Conservation (phyloP, 2,888 invertebrate genomes). For the Phlogophora meticulosa region DNA sequence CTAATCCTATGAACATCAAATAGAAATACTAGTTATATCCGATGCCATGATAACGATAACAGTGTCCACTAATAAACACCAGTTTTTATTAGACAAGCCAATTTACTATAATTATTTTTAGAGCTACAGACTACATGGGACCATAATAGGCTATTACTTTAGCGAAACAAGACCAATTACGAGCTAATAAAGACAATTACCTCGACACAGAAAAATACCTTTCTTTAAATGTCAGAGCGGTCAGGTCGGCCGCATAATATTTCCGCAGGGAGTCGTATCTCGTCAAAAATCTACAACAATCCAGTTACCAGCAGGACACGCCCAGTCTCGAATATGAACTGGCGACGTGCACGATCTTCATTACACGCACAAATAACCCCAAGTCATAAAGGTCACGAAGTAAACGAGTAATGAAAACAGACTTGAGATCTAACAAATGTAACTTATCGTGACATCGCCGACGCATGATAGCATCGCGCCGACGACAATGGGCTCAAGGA, state of each 20-base stretch:
- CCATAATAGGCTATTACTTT: slow-evolving; percentile 70
- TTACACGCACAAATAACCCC: slow-evolving; percentile 77
- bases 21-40: slow-evolving; percentile 16
- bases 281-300: slow-evolving; percentile 74
- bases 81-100: slow-evolving; percentile 44
- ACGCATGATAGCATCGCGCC: slow-evolving; percentile 81
- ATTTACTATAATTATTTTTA: slow-evolving; percentile 55
- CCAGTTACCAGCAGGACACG: slow-evolving; percentile 73
- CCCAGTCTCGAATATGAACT: slow-evolving; percentile 69
- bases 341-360: slow-evolving; percentile 77
- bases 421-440: slow-evolving; percentile 76
- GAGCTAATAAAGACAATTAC: slow-evolving; percentile 71
- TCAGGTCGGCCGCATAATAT: slow-evolving; percentile 70
- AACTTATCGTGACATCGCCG: slow-evolving; percentile 82
- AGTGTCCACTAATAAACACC: slow-evolving; percentile 35
- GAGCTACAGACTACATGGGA: slow-evolving; percentile 45
- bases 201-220: slow-evolving; percentile 68
- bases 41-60: slow-evolving; percentile 37
- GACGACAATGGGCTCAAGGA: slow-evolving; percentile 78
- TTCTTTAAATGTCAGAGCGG: slow-evolving; percentile 72
- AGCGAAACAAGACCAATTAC: slow-evolving; percentile 76
- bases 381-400: slow-evolving; percentile 74
- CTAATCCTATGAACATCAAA: not conserved
- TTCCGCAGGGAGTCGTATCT: slow-evolving; percentile 75
- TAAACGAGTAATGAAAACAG: slow-evolving; percentile 74